Evolutionary conservation across 2,797 vertebrate genomes (phyloP).

Genomic region (Coluber constrictor): DNA sequence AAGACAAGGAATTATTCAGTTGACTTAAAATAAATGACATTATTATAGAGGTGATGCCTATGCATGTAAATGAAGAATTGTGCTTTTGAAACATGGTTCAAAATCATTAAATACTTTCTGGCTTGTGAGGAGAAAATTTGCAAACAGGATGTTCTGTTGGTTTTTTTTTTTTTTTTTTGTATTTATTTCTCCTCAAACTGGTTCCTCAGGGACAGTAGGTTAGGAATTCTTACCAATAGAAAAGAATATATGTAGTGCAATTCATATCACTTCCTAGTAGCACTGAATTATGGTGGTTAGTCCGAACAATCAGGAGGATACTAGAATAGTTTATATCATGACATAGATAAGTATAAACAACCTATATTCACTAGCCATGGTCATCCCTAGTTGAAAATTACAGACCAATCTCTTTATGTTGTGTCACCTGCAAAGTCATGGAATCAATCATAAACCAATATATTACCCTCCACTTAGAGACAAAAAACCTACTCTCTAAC

Average conservation of each 20-base stretch:
- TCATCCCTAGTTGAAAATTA: too few species aligned
- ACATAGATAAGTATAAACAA: not conserved
- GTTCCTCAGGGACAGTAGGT: not conserved
- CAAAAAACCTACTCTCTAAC: too few species aligned
- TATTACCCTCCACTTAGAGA: too few species aligned
- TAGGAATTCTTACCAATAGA: not conserved
- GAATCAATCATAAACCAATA: too few species aligned
- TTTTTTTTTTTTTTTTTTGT: not conserved
- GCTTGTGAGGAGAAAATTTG: not conserved
- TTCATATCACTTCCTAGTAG: not conserved
- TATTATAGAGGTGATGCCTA: not conserved
- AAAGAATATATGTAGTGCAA: not conserved
- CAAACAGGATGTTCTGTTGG: not conserved
- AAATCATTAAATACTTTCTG: not conserved
- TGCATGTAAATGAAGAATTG: not conserved
- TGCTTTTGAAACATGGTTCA: not conserved
- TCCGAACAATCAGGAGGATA: not conserved
- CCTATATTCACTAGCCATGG: too few species aligned
- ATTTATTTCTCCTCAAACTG: not conserved
- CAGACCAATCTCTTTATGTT: too few species aligned
- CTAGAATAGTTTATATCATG: not conserved
- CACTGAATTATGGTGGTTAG: not conserved
- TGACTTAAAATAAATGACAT: not conserved
- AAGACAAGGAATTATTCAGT: not conserved
- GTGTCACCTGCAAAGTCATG: too few species aligned